Base-by-base conservation (phyloP, 2,113 vertebrate genomes). In the Triplophysa siluroides region DNA sequence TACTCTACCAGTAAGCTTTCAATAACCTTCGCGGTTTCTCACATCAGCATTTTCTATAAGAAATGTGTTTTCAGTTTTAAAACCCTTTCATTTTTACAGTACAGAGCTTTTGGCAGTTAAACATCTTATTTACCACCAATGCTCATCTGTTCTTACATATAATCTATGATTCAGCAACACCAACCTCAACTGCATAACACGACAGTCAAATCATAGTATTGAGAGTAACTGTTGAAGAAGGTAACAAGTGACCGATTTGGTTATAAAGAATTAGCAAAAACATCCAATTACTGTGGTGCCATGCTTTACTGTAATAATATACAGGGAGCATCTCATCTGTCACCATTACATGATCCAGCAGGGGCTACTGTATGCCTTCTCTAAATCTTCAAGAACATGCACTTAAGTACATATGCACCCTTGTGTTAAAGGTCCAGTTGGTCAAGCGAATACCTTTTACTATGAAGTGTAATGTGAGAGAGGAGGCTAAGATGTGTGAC, bases 271-370 rank as follows among this genome's bases (percentile, higher is more conserved):
- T 67, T 26, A 65, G 62, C 75, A 73, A 50, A 85, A 76, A 85
- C 76, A 81, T 83, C 78, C 75, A 83, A 66, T 83, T 78, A 80
- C 61, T 33, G 72, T 41, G 82, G 64, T 70, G 41, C 29, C 84
- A 85, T 69, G 81, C 81, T 62, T 60, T 78, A 75, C 78, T 85
- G 78, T 66, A 41, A 81, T 78, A 73, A 81, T 78, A 73, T 24
- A 80, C 78, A 65, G 33, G 23, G n/a, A 68, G 71, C 50, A 62
- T 72, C 71, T 80, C 66, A 83, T 76, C 56, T 54, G 61, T 80
- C 66, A 81, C 33, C 58, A 63, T 62, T 74, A 74, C 78, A 81
- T 41, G 66, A n/a, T 63, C 33, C 74, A n/a, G 43, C 38, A 24
- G 73, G 56, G 64, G 47, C 78, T 77, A 23, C 69, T 64, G 21